Evolutionary conservation across 2,888 invertebrate genomes (phyloP).

Genomic region (Bembecia ichneumoniformis): DNA sequence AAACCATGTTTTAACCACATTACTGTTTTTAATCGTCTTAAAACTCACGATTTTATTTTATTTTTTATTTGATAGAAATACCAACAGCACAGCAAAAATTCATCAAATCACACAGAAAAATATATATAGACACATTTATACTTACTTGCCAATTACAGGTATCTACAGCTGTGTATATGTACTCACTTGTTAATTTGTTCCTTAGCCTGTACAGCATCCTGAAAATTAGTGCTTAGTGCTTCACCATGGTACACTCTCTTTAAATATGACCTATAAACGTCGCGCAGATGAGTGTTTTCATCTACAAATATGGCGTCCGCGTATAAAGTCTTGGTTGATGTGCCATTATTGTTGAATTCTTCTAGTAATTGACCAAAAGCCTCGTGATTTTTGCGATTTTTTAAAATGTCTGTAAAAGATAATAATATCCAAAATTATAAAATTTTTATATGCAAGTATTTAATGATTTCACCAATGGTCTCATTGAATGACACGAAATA

Average conservation of each 20-base stretch:
- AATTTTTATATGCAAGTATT: too few species aligned
- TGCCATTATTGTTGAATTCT: conserved; percentile 25
- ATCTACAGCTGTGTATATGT: too few species aligned
- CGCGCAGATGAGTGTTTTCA: conserved; percentile 63
- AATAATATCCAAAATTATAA: too few species aligned
- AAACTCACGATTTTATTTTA: too few species aligned
- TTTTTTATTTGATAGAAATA: too few species aligned
- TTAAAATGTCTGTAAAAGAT: conserved; percentile 35
- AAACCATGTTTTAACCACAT: too few species aligned
- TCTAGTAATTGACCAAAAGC: conserved; percentile 69
- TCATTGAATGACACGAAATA: too few species aligned
- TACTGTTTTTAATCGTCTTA: not conserved
- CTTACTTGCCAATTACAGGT: too few species aligned
- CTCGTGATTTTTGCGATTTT: conserved; percentile 67
- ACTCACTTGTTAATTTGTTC: conserved; percentile 67
- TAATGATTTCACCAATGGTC: too few species aligned
- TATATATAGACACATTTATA: too few species aligned
- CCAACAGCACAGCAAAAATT: too few species aligned
- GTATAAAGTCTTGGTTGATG: conserved; percentile 46
- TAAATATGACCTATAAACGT: conserved; percentile 65
- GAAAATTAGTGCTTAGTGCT: conserved; percentile 70
- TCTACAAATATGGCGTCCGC: conserved; percentile 76
- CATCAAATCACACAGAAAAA: too few species aligned
- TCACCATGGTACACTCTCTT: conserved; percentile 71
- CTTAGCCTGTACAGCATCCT: conserved; percentile 34